Base-by-base conservation (phyloP, 2,113 vertebrate genomes). In the Arvicanthis niloticus region DNA sequence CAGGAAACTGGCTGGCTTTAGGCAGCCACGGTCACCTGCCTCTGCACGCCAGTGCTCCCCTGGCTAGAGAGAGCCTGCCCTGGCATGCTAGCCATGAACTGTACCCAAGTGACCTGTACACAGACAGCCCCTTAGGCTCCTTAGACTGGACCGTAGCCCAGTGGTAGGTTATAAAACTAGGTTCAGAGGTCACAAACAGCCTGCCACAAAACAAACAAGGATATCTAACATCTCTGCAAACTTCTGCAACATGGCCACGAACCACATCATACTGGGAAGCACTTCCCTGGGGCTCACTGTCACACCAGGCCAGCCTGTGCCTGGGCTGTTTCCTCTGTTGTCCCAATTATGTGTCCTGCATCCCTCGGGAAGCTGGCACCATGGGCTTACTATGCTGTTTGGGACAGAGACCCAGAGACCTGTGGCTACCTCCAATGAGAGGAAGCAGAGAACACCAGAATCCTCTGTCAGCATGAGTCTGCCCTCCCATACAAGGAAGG, bases 101-200 rank as follows among this genome's bases (percentile, higher is more conserved):
- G 13, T 21, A 51, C 62, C 82, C 42, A 87, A 68, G 42, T n/a
- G 65, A 58, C 76, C 58, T 17, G 7, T 82, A 29, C 12, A 29
- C 9, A 7, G 21, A 12, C 4, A 37, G 91, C 48, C 12, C n/a
- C 31, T 58, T 26, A 9, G 48, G 88, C 73, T 34, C 81, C 56
- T 37, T 7, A 56, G 5, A 13, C 40, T 5, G n/a, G 78, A 2
- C 34, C 10, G 6, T 0, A 0, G 40, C 65, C 85, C 24, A 0
- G 15, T 9, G 19, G 17, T 9, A 24, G 73, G n/a, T n/a, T 75
- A 19, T 0, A 6, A 68, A 31, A 68, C 9, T 17, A 19, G 42
- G 84, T 40, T 51, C 31, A 11, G 2, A 7, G 65, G 78, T 45
- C 68, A 48, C 76, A 4, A 15, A 26, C 40, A 65, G 85, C 40